Base-by-base conservation (phyloP, 2,888 invertebrate species). In the Melipona beecheii region DNA sequence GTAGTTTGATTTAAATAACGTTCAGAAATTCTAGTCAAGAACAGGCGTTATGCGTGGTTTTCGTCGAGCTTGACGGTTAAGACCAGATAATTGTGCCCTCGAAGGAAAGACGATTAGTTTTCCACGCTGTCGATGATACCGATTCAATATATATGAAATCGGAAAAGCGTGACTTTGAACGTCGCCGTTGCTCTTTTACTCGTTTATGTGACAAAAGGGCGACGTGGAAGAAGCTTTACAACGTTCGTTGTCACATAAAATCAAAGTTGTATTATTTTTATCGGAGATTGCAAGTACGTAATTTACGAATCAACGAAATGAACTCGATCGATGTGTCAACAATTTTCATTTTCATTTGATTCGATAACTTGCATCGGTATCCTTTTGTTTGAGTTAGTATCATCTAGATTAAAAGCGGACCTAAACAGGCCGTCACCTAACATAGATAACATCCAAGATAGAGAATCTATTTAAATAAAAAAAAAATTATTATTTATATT, bases 381-480 rank as follows among this genome's bases (percentile, higher is more conserved):
- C 65, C 65, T 78, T 73, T 54, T 54, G 71, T 84, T 75, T 78
- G 66, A 78, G 69, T 87, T 88, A 79, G 85, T 83, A 69, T 83
- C 84, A 84, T 89, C 87, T 91, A 87, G 87, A 86, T 83, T 91
- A 85, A 83, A 78, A 66, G 86, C 76, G n/a, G 88, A 87, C 87
- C 90, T 90, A 87, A 85, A 24, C 27, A 69, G 88, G 82, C 75
- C 79, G 64, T 72, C 80, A 87, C 66, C 83, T 90, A 86, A 87
- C 77, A 85, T 89, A 87, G 80, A 54, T 83, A 89, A 76, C 81
- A 89, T 83, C 81, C 87, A 80, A 90, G 81, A 90, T 91, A 92
- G 89, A 92, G 86, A 89, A 83, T 91, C 89, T 92, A 91, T 91
- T 91, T 90, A 89, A 91, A 91, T 87, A 79, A 86, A 90, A 91